Conservation (phyloP, 64 coral and sea anemone species). For the Porites lutea region DNA sequence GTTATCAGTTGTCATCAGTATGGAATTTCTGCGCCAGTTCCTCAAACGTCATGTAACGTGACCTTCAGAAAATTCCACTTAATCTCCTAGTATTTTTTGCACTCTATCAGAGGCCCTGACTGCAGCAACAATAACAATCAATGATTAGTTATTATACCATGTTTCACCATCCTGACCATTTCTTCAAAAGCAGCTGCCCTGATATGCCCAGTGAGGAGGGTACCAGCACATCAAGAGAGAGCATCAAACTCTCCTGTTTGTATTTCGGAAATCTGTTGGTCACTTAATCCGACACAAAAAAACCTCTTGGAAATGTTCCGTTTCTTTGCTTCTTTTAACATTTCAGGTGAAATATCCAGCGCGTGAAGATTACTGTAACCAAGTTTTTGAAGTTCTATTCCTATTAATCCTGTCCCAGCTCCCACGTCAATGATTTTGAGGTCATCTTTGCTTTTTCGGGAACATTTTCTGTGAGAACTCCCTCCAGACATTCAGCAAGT, state of each 20-base stretch:
- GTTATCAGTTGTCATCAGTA: no score
- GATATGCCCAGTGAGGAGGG: slow-evolving; percentile 30
- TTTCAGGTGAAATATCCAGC: slow-evolving; percentile 32
- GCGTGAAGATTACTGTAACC: slow-evolving; percentile 36
- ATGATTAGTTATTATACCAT: no score
- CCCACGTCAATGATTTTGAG: background rate
- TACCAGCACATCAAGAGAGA: slow-evolving; percentile 7
- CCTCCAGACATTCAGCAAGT: no score
- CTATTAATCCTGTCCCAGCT: slow-evolving; percentile 33
- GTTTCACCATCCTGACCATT: slow-evolving; percentile 29
- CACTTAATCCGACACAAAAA: slow-evolving; percentile 11
- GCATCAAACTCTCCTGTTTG: slow-evolving; percentile 31
- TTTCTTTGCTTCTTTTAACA: slow-evolving; percentile 30
- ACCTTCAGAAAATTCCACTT: no score
- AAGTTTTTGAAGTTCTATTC: slow-evolving; percentile 11
- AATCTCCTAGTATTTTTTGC: no score
- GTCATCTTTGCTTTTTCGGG: no score
- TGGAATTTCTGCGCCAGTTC: no score
- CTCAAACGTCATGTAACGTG: no score
- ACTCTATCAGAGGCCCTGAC: no score
- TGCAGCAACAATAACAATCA: no score
- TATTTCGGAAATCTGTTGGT: slow-evolving; percentile 17
- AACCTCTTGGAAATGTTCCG: slow-evolving; percentile 36
- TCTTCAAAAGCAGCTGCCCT: slow-evolving; percentile 17
- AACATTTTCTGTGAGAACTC: no score